Conservation (phyloP, 2,797 vertebrate species). For the Lophotriccus pileatus region DNA sequence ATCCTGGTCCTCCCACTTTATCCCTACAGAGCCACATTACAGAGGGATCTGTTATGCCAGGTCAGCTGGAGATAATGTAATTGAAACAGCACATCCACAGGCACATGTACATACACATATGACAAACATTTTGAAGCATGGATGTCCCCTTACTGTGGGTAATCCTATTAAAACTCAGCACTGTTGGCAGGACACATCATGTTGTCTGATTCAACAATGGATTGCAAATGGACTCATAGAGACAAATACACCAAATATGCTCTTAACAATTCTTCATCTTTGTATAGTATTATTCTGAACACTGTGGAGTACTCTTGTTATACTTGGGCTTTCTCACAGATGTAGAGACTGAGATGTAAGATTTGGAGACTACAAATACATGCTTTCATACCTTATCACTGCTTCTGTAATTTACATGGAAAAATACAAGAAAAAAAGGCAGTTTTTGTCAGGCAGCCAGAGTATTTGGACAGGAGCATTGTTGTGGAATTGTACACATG, state of each 20-base stretch:
- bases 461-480: background rate
- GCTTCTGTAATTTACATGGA: background rate
- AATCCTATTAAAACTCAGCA: background rate
- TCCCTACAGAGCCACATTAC: background rate
- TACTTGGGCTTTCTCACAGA: background rate
- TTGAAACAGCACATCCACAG: background rate
- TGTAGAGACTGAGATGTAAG: background rate
- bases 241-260: background rate
- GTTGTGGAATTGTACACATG: background rate
- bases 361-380: background rate
- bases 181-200: background rate
- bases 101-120: background rate
- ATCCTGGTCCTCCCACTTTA: background rate
- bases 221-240: background rate
- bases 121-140: background rate
- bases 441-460: background rate
- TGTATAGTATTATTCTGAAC: background rate
- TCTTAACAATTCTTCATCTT: background rate
- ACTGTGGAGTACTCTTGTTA: background rate
- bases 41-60: background rate
- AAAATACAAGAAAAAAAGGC: background rate
- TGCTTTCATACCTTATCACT: slow-evolving; percentile 1
- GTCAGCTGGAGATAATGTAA: background rate
- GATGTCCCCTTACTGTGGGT: background rate
- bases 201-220: background rate